Percentiles rank a stretch among this genome's conserved stretches.
phyloP scores from a whole-genome alignment of 2,797 vertebrate genomes.

The Lepilemur septentrionalis region DNA sequence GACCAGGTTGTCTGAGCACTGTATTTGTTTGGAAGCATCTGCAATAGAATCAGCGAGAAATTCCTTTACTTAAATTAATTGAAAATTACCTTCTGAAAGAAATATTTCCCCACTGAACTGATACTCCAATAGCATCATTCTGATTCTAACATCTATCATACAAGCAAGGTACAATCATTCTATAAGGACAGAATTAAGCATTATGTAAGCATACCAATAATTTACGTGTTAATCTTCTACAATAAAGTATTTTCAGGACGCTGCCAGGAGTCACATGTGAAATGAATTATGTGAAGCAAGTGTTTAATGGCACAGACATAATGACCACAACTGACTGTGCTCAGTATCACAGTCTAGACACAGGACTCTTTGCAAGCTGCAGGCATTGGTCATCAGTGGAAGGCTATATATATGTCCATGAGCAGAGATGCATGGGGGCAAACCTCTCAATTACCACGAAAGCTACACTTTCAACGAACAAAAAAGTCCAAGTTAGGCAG shows the following conservation, averaged over 20 bases:
- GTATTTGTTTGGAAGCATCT: not conserved
- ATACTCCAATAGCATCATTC: not conserved
- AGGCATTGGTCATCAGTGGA: fast-evolving
- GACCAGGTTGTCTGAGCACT: not conserved
- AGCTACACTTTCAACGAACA: not conserved
- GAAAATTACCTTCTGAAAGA: conserved; percentile 25
- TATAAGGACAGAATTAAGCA: not conserved
- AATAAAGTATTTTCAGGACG: not conserved
- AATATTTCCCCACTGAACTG: not conserved
- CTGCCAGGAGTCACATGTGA: not conserved
- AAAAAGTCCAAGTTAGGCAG: not conserved
- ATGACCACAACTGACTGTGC: not conserved
- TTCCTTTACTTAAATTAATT: not conserved
- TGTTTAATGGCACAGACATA: not conserved
- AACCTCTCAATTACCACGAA: not conserved
- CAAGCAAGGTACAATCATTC: not conserved
- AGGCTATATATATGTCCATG: not conserved
- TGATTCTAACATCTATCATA: not conserved
- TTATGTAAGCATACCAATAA: not conserved
- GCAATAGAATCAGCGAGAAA: not conserved
- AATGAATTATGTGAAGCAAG: not conserved
- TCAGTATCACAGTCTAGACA: not conserved
- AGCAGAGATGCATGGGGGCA: not conserved
- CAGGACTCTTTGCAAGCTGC: not conserved
- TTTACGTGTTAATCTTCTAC: not conserved